Conservation (phyloP, 2,888 invertebrate genomes). For the Chironomus riparius region DNA sequence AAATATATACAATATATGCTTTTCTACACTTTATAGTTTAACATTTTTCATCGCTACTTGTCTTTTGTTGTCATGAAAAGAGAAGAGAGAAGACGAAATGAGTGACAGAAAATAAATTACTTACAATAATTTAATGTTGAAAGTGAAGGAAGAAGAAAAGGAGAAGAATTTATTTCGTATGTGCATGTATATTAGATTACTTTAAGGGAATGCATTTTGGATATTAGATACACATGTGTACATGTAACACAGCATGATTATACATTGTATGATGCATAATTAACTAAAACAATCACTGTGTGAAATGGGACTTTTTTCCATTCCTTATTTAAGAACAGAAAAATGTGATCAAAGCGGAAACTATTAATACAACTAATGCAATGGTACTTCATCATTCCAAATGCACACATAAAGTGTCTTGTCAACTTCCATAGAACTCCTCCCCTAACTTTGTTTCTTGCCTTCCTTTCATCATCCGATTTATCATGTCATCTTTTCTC, state of each 20-base stretch:
- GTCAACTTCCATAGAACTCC: too few species aligned
- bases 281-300: constrained; percentile 22
- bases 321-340: not conserved
- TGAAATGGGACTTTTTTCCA: constrained; percentile 1
- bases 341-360: constrained; percentile 20
- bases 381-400: not conserved
- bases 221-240: too few species aligned
- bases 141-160: not conserved
- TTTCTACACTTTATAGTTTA: constrained; percentile 18
- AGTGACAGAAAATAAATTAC: constrained; percentile 26
- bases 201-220: not conserved
- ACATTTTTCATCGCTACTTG: constrained; percentile 18
- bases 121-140: constrained; percentile 22
- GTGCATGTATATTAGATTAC: not conserved
- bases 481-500: not conserved
- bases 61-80: not conserved
- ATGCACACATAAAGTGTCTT: not conserved
- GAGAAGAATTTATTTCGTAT: not conserved
- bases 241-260: too few species aligned
- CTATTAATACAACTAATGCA: constrained; percentile 25
- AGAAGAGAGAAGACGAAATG: not conserved
- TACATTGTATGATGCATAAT: constrained; percentile 3
- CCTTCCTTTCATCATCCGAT: too few species aligned
- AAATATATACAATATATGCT: constrained; percentile 16
- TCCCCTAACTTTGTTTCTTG: too few species aligned